Conservation (phyloP, 2,797 vertebrate genomes). For the Tarsius wallacei region DNA sequence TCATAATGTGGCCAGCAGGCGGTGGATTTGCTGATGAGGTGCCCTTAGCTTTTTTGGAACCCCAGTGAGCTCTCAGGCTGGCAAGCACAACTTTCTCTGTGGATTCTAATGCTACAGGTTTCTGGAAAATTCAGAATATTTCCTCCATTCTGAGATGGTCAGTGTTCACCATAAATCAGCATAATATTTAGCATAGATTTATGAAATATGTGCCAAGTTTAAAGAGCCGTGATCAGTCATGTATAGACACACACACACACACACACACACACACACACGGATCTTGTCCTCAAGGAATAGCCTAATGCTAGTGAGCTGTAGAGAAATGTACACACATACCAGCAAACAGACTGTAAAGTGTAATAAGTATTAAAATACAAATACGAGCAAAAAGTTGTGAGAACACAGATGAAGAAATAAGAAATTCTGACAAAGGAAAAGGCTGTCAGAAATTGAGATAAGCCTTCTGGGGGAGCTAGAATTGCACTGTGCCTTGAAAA, state of each 20-base stretch:
- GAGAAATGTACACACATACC: background rate
- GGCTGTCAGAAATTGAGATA: background rate
- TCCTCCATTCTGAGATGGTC: background rate
- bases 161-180: background rate
- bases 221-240: background rate
- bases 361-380: background rate
- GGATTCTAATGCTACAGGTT: background rate
- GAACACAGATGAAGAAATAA: background rate
- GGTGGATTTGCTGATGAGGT: background rate
- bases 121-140: background rate
- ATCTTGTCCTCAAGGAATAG: background rate
- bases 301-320: background rate
- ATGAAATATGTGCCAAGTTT: background rate
- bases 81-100: background rate
- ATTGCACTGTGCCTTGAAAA: background rate
- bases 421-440: conserved; percentile 17
- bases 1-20: background rate
- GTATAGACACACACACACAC: background rate
- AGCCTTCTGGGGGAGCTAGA: background rate
- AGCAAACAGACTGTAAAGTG: background rate
- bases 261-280: background rate
- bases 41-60: background rate
- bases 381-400: background rate
- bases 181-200: background rate
- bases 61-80: background rate